These are phyloP conservation scores for Eulimnadia texana DNA, from an alignment of 1,140 invertebrate genomes.

Conservation along the genomic window DNA sequence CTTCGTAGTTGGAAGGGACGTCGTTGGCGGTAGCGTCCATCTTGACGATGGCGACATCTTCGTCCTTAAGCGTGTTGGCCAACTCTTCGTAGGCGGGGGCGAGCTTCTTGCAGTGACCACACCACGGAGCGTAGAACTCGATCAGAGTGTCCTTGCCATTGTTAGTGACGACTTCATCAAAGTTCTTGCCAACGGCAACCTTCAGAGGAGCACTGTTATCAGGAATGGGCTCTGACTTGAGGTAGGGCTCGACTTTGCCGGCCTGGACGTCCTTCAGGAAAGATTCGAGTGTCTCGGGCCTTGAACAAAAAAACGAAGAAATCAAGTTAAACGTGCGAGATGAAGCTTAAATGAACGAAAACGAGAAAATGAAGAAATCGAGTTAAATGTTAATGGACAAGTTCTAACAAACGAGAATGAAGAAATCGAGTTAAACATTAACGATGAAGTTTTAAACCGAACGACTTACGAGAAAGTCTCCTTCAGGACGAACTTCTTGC, in stretches of 20 bases:
- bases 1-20: conserved; percentile 81
- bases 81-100: conserved; percentile 88
- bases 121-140: conserved; percentile 98
- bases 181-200: conserved; percentile 91
- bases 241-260: conserved; percentile 72
- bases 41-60: conserved; percentile 87
- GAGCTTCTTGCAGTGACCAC: conserved; percentile 95
- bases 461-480: conserved; percentile 79
- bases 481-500: conserved; percentile 79
- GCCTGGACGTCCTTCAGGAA: conserved; percentile 76
- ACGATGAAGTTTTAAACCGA: too few species aligned
- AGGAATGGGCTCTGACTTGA: conserved; percentile 91
- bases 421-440: too few species aligned
- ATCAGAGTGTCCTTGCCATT: conserved; percentile 85
- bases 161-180: conserved; percentile 85
- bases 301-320: conserved; percentile 23
- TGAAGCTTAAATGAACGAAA: background rate
- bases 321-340: background rate
- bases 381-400: too few species aligned
- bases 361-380: too few species aligned
- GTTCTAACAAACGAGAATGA: too few species aligned
- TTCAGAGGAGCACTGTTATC: conserved; percentile 74
- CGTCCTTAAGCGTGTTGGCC: conserved; percentile 73
- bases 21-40: conserved; percentile 98
- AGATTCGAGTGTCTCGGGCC: conserved; percentile 67